These are phyloP conservation scores for Phyllostomus discolor DNA, from an alignment of 2,113 vertebrate genomes.

Conservation along the genomic window DNA sequence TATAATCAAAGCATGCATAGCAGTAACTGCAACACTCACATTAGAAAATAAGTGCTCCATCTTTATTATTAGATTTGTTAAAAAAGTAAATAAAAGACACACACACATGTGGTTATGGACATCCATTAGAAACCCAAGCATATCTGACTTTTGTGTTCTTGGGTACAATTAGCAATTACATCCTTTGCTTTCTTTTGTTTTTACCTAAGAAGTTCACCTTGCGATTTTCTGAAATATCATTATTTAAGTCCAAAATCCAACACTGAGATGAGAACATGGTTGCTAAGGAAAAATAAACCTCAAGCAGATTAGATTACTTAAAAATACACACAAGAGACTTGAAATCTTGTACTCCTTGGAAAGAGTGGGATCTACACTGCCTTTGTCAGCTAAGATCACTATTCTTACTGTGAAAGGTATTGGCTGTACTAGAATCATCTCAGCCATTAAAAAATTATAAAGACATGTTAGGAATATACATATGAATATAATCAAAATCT, in stretches of 20 bases:
- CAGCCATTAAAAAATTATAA: background rate
- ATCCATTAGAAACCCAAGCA: background rate
- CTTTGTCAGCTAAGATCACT: background rate
- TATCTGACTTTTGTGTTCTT: background rate
- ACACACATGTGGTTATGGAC: background rate
- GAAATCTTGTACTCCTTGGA: background rate
- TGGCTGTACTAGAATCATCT: background rate
- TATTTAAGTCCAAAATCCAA: background rate
- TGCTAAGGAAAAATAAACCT: background rate
- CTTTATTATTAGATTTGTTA: background rate
- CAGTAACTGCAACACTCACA: background rate
- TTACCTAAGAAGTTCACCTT: background rate
- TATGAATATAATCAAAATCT: background rate
- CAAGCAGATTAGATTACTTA: background rate
- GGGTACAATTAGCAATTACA: background rate
- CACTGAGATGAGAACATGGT: background rate
- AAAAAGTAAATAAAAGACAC: background rate
- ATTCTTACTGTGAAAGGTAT: background rate
- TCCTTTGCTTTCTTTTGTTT: background rate
- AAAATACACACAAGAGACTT: background rate
- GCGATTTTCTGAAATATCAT: slow-evolving; percentile 10
- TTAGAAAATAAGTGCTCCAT: background rate
- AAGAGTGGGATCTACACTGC: background rate
- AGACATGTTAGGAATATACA: background rate
- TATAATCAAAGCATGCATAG: background rate